These are phyloP conservation scores for Gobiocypris rarus DNA, from an alignment of 2,113 vertebrate genomes.

Conservation along the genomic window DNA sequence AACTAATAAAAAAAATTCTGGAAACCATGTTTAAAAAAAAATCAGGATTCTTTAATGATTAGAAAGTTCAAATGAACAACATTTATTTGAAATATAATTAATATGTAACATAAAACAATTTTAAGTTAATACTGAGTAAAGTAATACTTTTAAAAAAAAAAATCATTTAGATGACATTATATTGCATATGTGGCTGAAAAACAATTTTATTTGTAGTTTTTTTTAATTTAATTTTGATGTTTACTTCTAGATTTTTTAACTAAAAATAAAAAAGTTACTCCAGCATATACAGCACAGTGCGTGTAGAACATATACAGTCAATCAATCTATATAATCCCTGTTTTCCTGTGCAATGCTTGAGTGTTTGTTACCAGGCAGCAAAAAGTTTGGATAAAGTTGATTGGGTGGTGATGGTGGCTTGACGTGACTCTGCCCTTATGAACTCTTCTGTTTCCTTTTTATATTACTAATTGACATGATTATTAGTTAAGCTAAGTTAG, in stretches of 20 bases:
- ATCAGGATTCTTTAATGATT: neutral
- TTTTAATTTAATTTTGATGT: no score
- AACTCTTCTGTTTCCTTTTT: conserved; percentile 35
- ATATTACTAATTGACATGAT: conserved; percentile 1
- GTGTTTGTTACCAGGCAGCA: conserved; percentile 5
- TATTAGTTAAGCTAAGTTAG: neutral
- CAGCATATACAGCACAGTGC: no score
- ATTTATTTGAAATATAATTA: neutral
- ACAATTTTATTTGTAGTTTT: no score
- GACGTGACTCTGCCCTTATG: conserved; percentile 6
- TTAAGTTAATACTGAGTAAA: neutral
- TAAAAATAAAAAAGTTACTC: no score
- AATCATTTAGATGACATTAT: neutral
- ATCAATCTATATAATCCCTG: neutral
- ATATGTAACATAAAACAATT: neutral
- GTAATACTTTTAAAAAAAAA: no score
- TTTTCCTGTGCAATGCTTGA: conserved; percentile 10
- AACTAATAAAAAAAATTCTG: neutral
- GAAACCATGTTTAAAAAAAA: neutral
- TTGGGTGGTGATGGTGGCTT: neutral
- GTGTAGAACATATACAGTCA: neutral
- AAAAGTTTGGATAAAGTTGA: neutral
- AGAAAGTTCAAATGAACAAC: neutral
- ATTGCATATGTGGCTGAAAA: no score
- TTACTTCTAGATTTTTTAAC: no score